Evolutionary conservation across 2,888 invertebrate species (phyloP).

Genomic region (Vesta saturnalis): DNA sequence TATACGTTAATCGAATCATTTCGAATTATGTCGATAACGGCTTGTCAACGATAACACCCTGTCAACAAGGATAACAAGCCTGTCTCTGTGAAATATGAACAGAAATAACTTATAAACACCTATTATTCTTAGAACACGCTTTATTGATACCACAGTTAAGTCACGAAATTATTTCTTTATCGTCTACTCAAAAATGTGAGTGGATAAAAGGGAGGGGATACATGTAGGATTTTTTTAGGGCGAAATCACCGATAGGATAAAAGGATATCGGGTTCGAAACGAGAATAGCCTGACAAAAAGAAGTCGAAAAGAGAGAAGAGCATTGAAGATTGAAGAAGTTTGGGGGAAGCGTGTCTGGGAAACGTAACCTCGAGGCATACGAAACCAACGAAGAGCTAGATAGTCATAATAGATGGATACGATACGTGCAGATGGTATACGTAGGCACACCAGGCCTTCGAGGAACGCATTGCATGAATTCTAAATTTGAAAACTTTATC

Average conservation of each 20-base stretch:
- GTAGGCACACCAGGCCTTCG: constrained; percentile 1
- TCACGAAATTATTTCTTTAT: background rate
- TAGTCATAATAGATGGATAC: constrained; percentile 54
- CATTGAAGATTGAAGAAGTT: constrained; percentile 2
- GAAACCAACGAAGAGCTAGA: constrained; percentile 34
- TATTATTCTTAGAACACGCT: constrained; percentile 3
- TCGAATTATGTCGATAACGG: constrained; percentile 8
- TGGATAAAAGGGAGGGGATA: background rate
- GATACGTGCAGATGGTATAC: constrained; percentile 52
- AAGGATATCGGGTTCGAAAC: background rate
- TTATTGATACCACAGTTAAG: background rate
- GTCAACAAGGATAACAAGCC: constrained; percentile 12
- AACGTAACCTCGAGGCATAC: constrained; percentile 39
- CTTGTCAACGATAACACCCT: constrained; percentile 8
- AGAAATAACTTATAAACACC: constrained; percentile 10
- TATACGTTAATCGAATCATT: constrained; percentile 10
- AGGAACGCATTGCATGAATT: constrained; percentile 10
- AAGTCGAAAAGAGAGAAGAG: background rate
- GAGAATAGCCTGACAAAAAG: background rate
- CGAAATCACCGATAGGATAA: background rate
- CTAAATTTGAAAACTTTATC: constrained; percentile 25
- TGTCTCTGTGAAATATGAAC: constrained; percentile 10
- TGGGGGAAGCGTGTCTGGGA: constrained; percentile 40
- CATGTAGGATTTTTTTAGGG: background rate
- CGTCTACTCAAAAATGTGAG: background rate